Evolutionary conservation across 2,888 invertebrate genomes (phyloP).

Genomic region (Terebella lapidaria): DNA sequence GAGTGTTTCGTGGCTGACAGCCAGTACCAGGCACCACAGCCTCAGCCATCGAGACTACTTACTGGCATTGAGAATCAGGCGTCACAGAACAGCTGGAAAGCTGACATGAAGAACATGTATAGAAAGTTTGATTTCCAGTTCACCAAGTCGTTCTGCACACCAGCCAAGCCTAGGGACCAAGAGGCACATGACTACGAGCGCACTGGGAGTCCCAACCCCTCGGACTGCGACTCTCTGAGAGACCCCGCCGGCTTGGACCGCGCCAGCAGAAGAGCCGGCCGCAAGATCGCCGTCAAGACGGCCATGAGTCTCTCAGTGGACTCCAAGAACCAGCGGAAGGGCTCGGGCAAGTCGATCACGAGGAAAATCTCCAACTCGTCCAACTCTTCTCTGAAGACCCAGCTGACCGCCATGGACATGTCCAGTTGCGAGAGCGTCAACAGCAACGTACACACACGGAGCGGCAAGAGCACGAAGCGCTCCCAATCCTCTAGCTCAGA

Average conservation of each 20-base stretch:
- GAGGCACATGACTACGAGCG: background rate
- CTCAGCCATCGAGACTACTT: background rate
- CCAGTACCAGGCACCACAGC: background rate
- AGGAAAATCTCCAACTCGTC: background rate
- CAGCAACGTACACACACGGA: background rate
- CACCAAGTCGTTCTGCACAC: slow-evolving; percentile 5
- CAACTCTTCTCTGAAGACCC: background rate
- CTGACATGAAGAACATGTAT: slow-evolving; percentile 32
- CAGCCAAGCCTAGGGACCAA: background rate
- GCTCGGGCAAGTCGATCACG: background rate
- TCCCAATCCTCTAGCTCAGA: background rate
- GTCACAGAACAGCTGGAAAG: slow-evolving; percentile 25
- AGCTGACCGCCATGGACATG: background rate
- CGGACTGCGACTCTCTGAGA: background rate
- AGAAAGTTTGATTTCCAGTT: slow-evolving; percentile 38
- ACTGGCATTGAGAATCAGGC: background rate
- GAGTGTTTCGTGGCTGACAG: background rate
- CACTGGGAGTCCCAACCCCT: background rate
- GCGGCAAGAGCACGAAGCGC: background rate
- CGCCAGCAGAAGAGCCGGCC: background rate
- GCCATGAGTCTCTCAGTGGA: background rate
- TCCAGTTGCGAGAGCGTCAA: background rate
- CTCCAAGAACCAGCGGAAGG: background rate
- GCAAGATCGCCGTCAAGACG: no score
- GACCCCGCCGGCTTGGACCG: background rate